Evolutionary conservation across 1,140 invertebrate genomes (phyloP).

Genomic region (Neomicropteryx cornuta): DNA sequence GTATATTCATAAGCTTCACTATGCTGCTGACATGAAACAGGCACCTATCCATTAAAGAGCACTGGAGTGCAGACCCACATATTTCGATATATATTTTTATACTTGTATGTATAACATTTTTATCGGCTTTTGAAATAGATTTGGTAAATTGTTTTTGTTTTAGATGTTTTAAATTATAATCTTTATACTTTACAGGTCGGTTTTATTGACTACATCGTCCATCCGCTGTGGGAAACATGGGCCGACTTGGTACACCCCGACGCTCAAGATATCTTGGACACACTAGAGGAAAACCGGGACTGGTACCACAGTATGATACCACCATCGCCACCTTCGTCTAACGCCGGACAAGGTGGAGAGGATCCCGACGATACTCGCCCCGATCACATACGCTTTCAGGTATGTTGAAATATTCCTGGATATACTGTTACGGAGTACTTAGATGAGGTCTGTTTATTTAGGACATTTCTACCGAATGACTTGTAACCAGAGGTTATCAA

Average conservation of each 20-base stretch:
- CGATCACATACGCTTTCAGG: constrained; percentile 57
- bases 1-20: too few relatives aligned
- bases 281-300: constrained; percentile 94
- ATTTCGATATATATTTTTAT: too few relatives aligned
- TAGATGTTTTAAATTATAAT: too few relatives aligned
- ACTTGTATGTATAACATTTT: too few relatives aligned
- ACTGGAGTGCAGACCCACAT: too few relatives aligned
- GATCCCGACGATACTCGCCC: constrained; percentile 40
- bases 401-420: too few relatives aligned
- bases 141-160: too few relatives aligned
- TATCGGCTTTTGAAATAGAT: too few relatives aligned
- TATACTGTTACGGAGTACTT: background rate
- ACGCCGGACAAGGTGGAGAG: constrained; percentile 28
- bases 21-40: too few relatives aligned
- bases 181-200: constrained; percentile 58
- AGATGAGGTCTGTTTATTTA: background rate
- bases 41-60: too few relatives aligned
- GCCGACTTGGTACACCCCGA: constrained; percentile 97
- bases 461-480: constrained; percentile 1
- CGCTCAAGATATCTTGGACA: constrained; percentile 95
- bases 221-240: constrained; percentile 99
- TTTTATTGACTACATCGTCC: constrained; percentile 99
- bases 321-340: constrained; percentile 63
- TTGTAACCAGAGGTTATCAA: too few relatives aligned
- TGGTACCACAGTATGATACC: constrained; percentile 90